Evolutionary conservation across 2,113 vertebrate genomes (phyloP), one percentile per base, ranked within the genome.

Genomic region (Casuarius casuarius): DNA sequence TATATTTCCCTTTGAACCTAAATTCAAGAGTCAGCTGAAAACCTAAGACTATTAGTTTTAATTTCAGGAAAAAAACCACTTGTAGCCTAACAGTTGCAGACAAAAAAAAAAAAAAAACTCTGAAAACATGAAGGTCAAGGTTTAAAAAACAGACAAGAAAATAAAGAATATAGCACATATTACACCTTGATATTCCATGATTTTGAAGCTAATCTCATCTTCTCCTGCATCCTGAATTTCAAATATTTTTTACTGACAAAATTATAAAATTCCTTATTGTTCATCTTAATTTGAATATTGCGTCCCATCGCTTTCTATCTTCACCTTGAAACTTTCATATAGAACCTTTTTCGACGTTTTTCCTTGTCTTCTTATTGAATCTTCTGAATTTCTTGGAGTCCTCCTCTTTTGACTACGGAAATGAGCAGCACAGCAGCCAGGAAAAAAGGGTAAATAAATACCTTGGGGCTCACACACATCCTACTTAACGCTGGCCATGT

Each of bases 21-120:
- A 92, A 62, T 77, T 95, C 33, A 78, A 59, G 46, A 46, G 16
- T 84, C 79, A 94, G 83, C 59, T 94, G 56, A 88, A 96, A 93
- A 58, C 25, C 7, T 13, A 23, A 56, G 7, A 19, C 12, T 40
- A 7, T 5, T n/a, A 59, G 44, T 66, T 93, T 67, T 70, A 33
- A 77, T 48, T 86, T 59, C 51, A 89, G 28, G 51, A 35, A 22
- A 46, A 66, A 38, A 26, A 62, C 19, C 20, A 61, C 38, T 56
- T n/a, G 11, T 48, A 28, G 42, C 31, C 42, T 28, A 6, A 48
- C 46, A 38, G 23, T 49, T 49, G 9, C 42, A 62, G 28, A 48
- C 46, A 48, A 48, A 48, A 19, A 48, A 75, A 54, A 9, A 56
- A 74, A 31, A 29, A 33, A 67, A 28, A 10, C 13, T 25, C 35